These are phyloP conservation scores for Chromobotia macracanthus DNA, from an alignment of 2,797 vertebrate species.

Conservation along the genomic window DNA sequence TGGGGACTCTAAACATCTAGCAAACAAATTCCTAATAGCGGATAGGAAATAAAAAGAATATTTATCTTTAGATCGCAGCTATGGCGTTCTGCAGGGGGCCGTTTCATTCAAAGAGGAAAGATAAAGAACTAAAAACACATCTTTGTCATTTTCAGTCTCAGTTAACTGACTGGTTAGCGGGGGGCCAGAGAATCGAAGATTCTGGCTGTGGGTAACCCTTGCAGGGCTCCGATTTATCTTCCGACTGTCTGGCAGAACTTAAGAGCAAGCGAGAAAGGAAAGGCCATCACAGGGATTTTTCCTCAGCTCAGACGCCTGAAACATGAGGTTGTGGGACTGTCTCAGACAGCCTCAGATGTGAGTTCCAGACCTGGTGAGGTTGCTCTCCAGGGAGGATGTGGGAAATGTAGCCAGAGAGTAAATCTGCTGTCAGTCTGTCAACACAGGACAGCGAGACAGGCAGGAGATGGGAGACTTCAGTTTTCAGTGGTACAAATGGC, in stretches of 20 bases:
- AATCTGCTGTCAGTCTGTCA: slow-evolving; percentile 45
- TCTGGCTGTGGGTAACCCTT: slow-evolving; percentile 26
- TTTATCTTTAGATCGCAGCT: slow-evolving; percentile 39
- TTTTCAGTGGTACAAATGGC: slow-evolving; percentile 30
- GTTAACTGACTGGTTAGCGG: slow-evolving; percentile 36
- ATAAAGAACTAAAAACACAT: slow-evolving; percentile 36
- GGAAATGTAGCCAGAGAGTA: slow-evolving; percentile 28
- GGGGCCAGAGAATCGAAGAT: slow-evolving; percentile 28
- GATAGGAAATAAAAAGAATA: slow-evolving; percentile 15
- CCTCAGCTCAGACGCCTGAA: slow-evolving; percentile 6
- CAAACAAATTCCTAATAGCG: slow-evolving; percentile 38
- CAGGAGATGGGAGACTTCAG: slow-evolving; percentile 38
- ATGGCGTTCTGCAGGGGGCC: neutral
- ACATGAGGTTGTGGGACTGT: neutral
- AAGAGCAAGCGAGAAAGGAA: slow-evolving; percentile 15
- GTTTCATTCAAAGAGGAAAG: slow-evolving; percentile 39
- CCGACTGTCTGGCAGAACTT: slow-evolving; percentile 43
- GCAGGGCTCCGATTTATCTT: slow-evolving; percentile 50
- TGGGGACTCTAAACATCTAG: neutral
- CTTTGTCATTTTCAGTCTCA: slow-evolving; percentile 29
- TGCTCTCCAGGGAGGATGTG: slow-evolving; percentile 20
- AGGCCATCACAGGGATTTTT: slow-evolving; percentile 45
- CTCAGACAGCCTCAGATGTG: slow-evolving; percentile 4
- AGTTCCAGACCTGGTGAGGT: slow-evolving; percentile 20
- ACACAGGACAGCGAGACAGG: slow-evolving; percentile 29